Conservation (phyloP, 2,113 vertebrate genomes). For the Solea senegalensis region DNA sequence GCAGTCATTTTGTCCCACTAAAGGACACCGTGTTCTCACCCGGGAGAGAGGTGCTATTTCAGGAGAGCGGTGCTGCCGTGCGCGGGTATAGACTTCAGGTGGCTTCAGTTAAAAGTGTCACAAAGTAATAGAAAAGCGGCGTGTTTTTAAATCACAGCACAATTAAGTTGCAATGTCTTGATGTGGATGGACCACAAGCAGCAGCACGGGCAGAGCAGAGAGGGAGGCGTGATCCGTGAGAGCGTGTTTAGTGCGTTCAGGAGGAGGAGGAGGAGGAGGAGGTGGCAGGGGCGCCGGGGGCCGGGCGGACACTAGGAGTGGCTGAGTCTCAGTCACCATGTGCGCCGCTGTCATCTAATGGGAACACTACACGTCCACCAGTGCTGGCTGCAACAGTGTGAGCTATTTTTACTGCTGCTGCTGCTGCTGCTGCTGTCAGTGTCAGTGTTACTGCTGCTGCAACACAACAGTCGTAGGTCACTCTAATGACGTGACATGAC, state of each 20-base stretch:
- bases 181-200: conserved; percentile 26
- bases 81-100: conserved; percentile 10
- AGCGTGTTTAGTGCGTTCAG: conserved; percentile 41
- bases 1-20: conserved; percentile 72
- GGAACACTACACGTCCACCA: conserved; percentile 36
- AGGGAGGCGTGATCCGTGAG: conserved; percentile 60
- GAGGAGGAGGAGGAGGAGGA: conserved; percentile 1
- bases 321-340: conserved; percentile 46
- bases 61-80: conserved; percentile 1
- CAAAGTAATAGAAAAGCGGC: neutral
- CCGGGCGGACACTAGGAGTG: conserved; percentile 31
- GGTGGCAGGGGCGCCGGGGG: conserved; percentile 15
- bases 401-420: conserved; percentile 41
- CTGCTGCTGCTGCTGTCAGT: neutral
- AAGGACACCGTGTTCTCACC: conserved; percentile 65
- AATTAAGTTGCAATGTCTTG: conserved; percentile 20
- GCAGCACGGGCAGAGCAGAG: conserved; percentile 19
- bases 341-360: conserved; percentile 59
- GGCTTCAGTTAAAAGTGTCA: conserved; percentile 1
- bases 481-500: neutral
- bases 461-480: neutral
- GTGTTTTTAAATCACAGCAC: conserved; percentile 6
- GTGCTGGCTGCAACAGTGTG: neutral
- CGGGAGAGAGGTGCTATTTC: conserved; percentile 28
- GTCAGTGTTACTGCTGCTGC: neutral